Evolutionary conservation across 2,113 vertebrate species (phyloP), one percentile per base, ranked within the genome.

Genomic region (Cariama cristata): DNA sequence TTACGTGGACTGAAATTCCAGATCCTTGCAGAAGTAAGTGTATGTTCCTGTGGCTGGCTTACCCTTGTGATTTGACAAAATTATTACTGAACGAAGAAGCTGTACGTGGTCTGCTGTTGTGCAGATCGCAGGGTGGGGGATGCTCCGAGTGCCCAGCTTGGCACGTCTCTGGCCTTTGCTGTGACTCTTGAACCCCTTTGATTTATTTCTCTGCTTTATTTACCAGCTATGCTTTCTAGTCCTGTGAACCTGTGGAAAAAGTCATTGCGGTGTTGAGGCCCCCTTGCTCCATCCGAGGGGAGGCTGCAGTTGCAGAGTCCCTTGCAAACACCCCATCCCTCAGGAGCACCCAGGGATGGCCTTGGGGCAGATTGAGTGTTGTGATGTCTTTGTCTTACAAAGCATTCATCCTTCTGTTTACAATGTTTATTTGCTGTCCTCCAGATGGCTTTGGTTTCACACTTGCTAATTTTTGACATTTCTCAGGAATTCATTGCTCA

Each of bases 1-100:
- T 97, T 2, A 75, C 42, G 0, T 97, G 97, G 97, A 67, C 32
- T 0, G 9, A 91, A 8, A 0, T 8, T 20, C 88, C 88, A 0
- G 12, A 2, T 2, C 19, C 76, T 1, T 97, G 97, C 8, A 2
- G 49, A 7, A 91, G 97, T 97, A 6, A 88, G 97, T 14, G 68
- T 30, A 1, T 3, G 30, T 27, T 52, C 85, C 73, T 27, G 11
- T 12, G 59, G 28, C 24, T 82, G 12, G 0, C 44, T 56, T 2
- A 0, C 19, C 3, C 38, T 30, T 10, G 12, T 2, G 27, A 0
- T 21, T 4, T 14, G 50, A 27, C 19, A 45, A 8, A 13, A 11
- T 3, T 6, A 3, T 9, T 15, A 17, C 27, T 4, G 1, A 71
- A 8, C 1, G 64, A 62, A 14, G 32, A 40, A 26, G 2, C 64